Percentiles rank a stretch among this genome's conserved stretches.
Conservation (phyloP, 2,888 invertebrate species). For the Aphodius sticticus region DNA sequence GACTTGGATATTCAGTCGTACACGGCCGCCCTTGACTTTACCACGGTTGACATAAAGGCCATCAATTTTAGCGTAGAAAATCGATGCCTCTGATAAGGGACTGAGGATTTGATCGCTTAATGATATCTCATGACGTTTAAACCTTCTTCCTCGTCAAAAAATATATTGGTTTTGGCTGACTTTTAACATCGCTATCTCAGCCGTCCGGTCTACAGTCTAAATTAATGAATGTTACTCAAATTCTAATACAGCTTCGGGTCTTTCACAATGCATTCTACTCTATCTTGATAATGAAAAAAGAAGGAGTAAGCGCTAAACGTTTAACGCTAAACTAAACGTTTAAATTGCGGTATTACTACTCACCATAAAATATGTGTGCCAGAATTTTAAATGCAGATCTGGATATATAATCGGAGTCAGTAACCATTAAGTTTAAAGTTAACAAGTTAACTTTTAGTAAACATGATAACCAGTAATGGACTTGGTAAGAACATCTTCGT, state of each 20-base stretch:
- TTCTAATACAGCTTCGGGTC: background rate
- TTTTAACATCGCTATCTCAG: background rate
- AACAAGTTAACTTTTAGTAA: too few relatives aligned
- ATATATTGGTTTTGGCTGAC: background rate
- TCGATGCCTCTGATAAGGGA: background rate
- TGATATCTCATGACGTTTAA: background rate
- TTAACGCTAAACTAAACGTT: too few relatives aligned
- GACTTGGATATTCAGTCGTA: background rate
- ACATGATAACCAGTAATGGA: too few relatives aligned
- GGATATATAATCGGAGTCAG: too few relatives aligned
- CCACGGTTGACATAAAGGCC: background rate
- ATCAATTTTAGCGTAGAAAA: background rate
- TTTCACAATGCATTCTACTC: background rate
- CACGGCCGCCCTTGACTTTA: background rate
- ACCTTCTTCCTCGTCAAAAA: background rate
- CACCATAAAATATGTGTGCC: too few relatives aligned
- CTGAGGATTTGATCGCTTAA: background rate
- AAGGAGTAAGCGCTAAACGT: too few relatives aligned
- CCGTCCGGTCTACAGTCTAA: background rate
- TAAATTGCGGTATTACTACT: too few relatives aligned
- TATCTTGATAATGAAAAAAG: background rate
- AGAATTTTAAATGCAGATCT: too few relatives aligned
- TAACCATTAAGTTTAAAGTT: too few relatives aligned
- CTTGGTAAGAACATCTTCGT: too few relatives aligned
- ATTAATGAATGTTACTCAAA: background rate